phyloP scores from a whole-genome alignment of 1,140 invertebrate species.

The Caligus rogercresseyi region DNA sequence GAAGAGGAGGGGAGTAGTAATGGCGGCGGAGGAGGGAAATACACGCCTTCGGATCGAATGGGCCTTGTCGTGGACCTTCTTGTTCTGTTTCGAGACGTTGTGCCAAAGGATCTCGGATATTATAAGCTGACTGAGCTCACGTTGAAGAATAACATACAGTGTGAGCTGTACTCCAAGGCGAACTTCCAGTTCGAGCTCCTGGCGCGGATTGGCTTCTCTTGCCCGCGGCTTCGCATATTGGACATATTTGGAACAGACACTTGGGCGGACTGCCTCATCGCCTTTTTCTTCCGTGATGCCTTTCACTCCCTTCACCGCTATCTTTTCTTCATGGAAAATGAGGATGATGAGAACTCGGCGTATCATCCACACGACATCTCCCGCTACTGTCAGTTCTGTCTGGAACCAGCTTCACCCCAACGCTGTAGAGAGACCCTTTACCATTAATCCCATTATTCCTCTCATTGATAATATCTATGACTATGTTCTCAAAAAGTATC shows the following conservation, averaged over 20 bases:
- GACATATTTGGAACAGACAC: conserved; percentile 21
- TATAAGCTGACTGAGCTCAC: conserved; percentile 15
- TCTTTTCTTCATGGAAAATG: conserved; percentile 14
- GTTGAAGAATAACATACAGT: conserved; percentile 18
- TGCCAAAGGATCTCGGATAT: neutral
- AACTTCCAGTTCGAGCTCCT: conserved; percentile 20
- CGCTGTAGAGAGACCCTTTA: conserved; percentile 13
- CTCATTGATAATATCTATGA: conserved; percentile 18
- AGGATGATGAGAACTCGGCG: conserved; percentile 12
- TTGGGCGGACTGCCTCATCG: conserved; percentile 19
- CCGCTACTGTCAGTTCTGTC: conserved; percentile 18
- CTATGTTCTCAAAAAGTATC: conserved; percentile 17
- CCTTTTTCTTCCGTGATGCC: conserved; percentile 18
- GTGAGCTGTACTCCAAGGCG: conserved; percentile 13
- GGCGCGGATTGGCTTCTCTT: conserved; percentile 13
- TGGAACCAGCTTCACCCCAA: conserved; percentile 15
- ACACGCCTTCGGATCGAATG: neutral
- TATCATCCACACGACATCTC: conserved; percentile 17
- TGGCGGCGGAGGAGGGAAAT: too few relatives aligned
- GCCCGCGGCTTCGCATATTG: conserved; percentile 9
- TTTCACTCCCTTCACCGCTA: conserved; percentile 16
- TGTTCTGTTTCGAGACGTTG: conserved; percentile 13
- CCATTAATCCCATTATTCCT: conserved; percentile 19
- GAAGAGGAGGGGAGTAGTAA: too few relatives aligned
- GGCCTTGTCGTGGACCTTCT: conserved; percentile 8